Conservation (phyloP, 2,888 invertebrate species). For the Prostheceraeus crozeri region DNA sequence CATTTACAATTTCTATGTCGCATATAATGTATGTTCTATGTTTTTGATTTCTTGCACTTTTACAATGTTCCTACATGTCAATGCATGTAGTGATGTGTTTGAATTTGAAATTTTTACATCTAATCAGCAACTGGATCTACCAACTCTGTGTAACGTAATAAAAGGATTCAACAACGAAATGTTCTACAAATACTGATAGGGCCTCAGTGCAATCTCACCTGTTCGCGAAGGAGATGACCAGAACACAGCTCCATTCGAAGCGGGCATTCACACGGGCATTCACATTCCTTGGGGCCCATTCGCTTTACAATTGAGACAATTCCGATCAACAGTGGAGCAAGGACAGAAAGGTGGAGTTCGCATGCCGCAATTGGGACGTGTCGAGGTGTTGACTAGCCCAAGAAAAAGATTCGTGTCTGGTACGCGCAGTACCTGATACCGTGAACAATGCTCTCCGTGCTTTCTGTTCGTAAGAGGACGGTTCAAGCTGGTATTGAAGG, state of each 20-base stretch:
- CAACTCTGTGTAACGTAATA: no score
- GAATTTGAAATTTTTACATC: no score
- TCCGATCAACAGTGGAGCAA: conserved; percentile 76
- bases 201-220: no score
- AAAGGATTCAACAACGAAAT: no score
- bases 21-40: no score
- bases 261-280: conserved; percentile 84
- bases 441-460: conserved; percentile 77
- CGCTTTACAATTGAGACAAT: conserved; percentile 83
- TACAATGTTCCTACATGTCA: no score
- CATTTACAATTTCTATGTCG: no score
- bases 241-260: not conserved
- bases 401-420: conserved; percentile 80
- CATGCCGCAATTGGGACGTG: conserved; percentile 62
- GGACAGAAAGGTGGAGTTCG: conserved; percentile 80
- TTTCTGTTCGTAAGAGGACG: conserved; percentile 73
- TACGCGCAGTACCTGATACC: conserved; percentile 65
- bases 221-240: not conserved
- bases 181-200: no score
- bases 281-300: conserved; percentile 87
- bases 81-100: no score
- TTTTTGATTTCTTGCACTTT: no score
- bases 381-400: conserved; percentile 74
- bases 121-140: no score
- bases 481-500: conserved; percentile 68